Evolutionary conservation across 2,888 invertebrate genomes (phyloP), one percentile per base, ranked within the genome.

Genomic region (Drosophila nr. perissopoda): DNA sequence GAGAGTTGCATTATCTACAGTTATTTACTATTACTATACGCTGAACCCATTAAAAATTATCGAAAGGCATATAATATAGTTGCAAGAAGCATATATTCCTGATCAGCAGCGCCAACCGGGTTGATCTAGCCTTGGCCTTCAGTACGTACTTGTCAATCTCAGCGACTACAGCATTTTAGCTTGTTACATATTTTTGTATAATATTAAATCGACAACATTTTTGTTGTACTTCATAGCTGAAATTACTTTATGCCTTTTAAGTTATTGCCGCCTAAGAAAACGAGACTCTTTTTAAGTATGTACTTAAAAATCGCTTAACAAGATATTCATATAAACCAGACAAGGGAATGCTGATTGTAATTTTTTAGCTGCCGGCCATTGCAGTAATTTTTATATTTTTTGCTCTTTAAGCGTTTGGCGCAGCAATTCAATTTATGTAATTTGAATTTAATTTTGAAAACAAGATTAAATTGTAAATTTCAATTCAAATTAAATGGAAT

Each of bases 401-500:
- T 59, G 48, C n/a, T 45, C 56, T 29, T 42, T 57, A 42, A 57
- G 25, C 40, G 40, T 45, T 53, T 27, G 36, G 36, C 31, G 27
- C 21, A 1, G 13, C 45, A 68, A 68, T 68, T 42, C 29, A 31
- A 69, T 36, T 68, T 56, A 25, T 68, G 48, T 69, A 69, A 69
- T 69, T 57, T 33, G 2, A 69, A 57, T 56, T 49, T 34, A 49
- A 45, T 65, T 25, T 52, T 13, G 10, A 6, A 16, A 27, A 29
- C 16, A 13, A 36, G 62, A 38, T 75, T 78, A 53, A 61, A 72
- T 78, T 48, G 40, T 13, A 29, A 38, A 67, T 49, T 68, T 54
- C 13, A 54, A 49, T 40, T 56, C 49, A 51, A 69, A 70, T 68
- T 57, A 40, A 56, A 68, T 69, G 38, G 33, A 25, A 56, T 57